Evolutionary conservation across 2,113 vertebrate species (phyloP).

Genomic region (Stomatorhinus ivindoensis): DNA sequence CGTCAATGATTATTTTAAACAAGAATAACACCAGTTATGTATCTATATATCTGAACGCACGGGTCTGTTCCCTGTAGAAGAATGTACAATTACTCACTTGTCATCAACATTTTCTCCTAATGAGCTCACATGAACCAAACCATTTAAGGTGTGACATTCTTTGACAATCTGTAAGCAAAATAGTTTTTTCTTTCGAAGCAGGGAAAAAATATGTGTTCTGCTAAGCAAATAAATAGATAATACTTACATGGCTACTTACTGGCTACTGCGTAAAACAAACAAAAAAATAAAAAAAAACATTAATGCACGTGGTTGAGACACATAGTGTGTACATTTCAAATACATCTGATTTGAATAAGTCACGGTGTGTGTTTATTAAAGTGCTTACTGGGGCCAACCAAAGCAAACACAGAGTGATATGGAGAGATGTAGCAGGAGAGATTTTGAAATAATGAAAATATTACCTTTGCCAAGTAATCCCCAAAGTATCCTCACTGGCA

Average conservation of each 20-base stretch:
- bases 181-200: background rate
- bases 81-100: slow-evolving; percentile 9
- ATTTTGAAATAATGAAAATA: slow-evolving; percentile 96
- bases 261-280: slow-evolving; percentile 1
- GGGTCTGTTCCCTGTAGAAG: background rate
- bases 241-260: slow-evolving; percentile 2
- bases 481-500: slow-evolving; percentile 99
- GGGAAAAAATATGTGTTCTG: background rate
- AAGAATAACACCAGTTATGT: background rate
- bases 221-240: background rate
- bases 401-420: slow-evolving; percentile 62
- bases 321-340: background rate
- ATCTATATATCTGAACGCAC: background rate
- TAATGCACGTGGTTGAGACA: background rate
- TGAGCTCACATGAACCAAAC: background rate
- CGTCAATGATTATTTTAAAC: background rate
- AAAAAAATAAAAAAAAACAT: background rate
- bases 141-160: background rate
- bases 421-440: slow-evolving; percentile 63
- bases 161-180: background rate
- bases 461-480: slow-evolving; percentile 99
- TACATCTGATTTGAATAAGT: background rate
- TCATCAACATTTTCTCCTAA: background rate
- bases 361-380: slow-evolving; percentile 16
- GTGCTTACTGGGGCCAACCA: slow-evolving; percentile 36